phyloP scores from a whole-genome alignment of 2,888 invertebrate species.

The Thelaira solivaga region DNA sequence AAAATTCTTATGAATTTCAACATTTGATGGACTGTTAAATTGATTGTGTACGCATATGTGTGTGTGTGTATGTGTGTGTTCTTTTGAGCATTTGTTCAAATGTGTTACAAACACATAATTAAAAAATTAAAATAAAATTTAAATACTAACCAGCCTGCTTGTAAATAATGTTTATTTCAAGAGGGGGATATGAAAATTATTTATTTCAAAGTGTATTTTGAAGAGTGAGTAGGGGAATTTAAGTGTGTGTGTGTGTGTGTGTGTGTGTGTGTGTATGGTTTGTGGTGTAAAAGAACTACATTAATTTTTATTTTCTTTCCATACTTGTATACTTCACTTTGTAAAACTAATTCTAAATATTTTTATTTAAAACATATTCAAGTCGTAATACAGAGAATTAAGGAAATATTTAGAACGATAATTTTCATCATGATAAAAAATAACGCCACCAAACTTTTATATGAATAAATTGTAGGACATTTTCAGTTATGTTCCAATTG shows the following conservation, averaged over 20 bases:
- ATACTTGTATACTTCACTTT: background rate
- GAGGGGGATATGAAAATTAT: conserved; percentile 8
- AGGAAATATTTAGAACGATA: background rate
- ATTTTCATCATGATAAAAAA: no score
- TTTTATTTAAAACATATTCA: background rate
- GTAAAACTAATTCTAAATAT: background rate
- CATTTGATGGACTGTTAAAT: background rate
- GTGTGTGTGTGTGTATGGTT: background rate
- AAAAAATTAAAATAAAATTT: conserved; percentile 18
- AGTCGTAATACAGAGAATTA: background rate
- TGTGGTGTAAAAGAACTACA: conserved; percentile 41
- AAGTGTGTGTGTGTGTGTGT: conserved; percentile 22
- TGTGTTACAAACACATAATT: conserved; percentile 34
- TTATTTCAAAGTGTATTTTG: conserved; percentile 49
- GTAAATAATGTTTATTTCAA: conserved; percentile 24
- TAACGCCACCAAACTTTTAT: no score
- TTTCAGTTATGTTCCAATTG: background rate
- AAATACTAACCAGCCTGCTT: conserved; percentile 39
- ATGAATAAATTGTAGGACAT: background rate
- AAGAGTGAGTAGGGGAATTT: conserved; percentile 57
- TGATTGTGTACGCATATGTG: background rate
- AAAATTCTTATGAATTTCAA: conserved; percentile 7
- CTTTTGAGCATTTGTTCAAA: conserved; percentile 1
- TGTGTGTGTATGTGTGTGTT: background rate
- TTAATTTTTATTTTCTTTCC: conserved; percentile 5